These are phyloP conservation scores for Muraenolepis orangiensis DNA, from an alignment of 2,797 vertebrate species.

Conservation along the genomic window DNA sequence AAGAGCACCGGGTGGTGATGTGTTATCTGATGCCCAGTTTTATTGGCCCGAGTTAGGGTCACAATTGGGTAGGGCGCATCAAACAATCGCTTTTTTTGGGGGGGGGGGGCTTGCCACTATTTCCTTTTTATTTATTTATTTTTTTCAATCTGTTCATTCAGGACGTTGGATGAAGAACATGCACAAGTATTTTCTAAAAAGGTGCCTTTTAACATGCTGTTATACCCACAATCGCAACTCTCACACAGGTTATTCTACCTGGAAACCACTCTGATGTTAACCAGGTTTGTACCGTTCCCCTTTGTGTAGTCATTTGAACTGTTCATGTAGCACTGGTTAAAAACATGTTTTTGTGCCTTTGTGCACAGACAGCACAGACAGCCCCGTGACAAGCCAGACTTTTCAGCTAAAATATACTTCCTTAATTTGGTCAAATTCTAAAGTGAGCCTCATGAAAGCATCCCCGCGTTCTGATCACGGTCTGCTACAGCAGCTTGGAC, in stretches of 20 bases:
- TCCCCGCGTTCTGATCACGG: background rate
- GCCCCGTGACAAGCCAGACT: no score
- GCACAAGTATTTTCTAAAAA: background rate
- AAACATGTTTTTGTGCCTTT: no score
- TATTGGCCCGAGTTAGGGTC: background rate
- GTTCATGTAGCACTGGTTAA: no score
- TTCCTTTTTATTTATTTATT: background rate
- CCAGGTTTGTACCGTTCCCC: no score
- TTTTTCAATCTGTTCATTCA: background rate
- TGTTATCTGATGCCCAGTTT: conserved; percentile 1
- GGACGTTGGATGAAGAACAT: background rate
- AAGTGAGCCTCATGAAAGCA: background rate
- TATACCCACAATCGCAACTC: background rate
- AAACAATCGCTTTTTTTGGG: no score
- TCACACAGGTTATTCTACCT: background rate
- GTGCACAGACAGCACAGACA: no score
- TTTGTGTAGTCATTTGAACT: no score
- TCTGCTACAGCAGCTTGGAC: background rate
- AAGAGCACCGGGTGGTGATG: conserved; percentile 19
- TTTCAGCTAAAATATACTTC: no score
- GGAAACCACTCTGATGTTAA: no score
- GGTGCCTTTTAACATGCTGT: background rate
- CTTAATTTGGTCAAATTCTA: no score
- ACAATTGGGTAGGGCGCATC: background rate
- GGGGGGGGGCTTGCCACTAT: no score